Base-by-base conservation (phyloP, 2,888 invertebrate genomes). In the Sminthurinus aureus region DNA sequence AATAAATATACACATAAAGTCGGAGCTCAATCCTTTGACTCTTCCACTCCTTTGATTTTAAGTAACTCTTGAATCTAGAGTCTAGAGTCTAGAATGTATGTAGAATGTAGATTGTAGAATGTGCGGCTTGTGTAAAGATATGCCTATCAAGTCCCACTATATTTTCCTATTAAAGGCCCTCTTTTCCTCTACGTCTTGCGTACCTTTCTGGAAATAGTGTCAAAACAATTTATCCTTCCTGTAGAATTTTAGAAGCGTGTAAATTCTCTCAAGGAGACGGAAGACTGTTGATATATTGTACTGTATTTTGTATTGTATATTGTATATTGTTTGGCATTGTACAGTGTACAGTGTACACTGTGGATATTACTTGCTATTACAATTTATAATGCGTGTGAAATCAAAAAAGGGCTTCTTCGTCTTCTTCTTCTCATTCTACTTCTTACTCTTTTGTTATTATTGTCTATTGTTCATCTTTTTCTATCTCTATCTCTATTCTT, bases 211-310 rank as follows among this genome's bases (percentile, higher is more conserved):
- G 79, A 77, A 74, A 50, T n/a, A 77, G 75, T 83, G 84, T 84
- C 84, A 84, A 84, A 84, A 84, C 82, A 84, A 84, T 85, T 78
- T 83, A 85, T 85, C 83, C 85, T 81, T 79, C 79, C 85, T 78
- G 79, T 38, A 81, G 81, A 81, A 83, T 83, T 78, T 74, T 38
- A 81, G 81, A 81, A 83, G 79, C 85, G 83, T 85, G 85, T 83
- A 83, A 83, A 85, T 83, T 83, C 78, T 83, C 78, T 83, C 83
- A 83, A 83, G 83, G 83, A 69, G 73, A 78, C 76, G 76, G 58
- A 76, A 76, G 58, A 52, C 58, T 76, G 22, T 38, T 38, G 38
- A 38, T 38, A 38, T 38, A 38, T 38, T 38, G 38, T 38, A 38
- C 6, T 38, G 24, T 69, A 24, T 1, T 4, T 20, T 67, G n/a